Evolutionary conservation across 2,888 invertebrate species (phyloP).

Genomic region (Ypsolopha sequella): DNA sequence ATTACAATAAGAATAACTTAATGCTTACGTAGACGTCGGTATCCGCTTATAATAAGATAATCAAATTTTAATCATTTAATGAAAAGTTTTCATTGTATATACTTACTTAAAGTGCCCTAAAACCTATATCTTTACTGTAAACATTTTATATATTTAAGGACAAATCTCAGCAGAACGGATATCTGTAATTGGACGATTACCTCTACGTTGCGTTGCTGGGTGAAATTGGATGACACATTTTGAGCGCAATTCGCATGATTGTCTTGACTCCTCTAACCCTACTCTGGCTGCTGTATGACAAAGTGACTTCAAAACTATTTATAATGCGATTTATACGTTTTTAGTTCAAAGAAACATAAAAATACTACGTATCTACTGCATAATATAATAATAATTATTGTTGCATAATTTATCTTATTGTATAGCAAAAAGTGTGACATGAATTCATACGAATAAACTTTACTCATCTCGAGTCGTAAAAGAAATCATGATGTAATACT

Average conservation of each 20-base stretch:
- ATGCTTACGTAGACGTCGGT: too few relatives aligned
- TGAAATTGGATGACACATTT: constrained; percentile 52
- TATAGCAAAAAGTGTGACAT: too few relatives aligned
- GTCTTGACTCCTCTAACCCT: constrained; percentile 11
- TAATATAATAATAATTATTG: too few relatives aligned
- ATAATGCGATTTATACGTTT: background rate
- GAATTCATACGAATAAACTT: too few relatives aligned
- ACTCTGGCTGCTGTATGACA: background rate
- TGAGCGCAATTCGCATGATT: constrained; percentile 29
- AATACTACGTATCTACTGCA: too few relatives aligned
- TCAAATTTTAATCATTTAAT: background rate
- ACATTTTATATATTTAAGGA: background rate
- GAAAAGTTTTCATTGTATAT: background rate
- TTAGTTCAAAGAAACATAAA: too few relatives aligned
- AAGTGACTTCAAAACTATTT: background rate
- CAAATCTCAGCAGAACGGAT: constrained; percentile 23
- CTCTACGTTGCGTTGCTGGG: constrained; percentile 10
- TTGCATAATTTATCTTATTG: too few relatives aligned
- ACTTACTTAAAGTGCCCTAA: background rate
- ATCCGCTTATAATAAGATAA: too few relatives aligned
- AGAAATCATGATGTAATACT: background rate
- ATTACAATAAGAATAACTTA: too few relatives aligned
- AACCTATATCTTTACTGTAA: background rate
- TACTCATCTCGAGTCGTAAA: background rate
- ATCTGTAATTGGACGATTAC: constrained; percentile 13